Evolutionary conservation across 1,140 invertebrate genomes (phyloP).

Genomic region (Bombus affinis): DNA sequence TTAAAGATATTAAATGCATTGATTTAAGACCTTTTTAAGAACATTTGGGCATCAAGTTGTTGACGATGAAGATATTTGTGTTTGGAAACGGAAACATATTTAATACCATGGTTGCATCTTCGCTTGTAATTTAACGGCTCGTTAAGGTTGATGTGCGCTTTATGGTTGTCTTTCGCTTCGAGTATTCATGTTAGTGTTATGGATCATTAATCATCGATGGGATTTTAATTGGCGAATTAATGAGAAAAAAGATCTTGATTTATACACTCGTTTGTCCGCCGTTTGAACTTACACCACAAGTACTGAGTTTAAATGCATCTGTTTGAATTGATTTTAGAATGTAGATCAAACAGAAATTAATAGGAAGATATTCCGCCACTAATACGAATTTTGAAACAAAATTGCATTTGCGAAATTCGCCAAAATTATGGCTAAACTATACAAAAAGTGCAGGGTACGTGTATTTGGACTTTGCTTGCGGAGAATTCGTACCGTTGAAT

Average conservation of each 20-base stretch:
- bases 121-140: background rate
- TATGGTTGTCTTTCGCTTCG: background rate
- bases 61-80: background rate
- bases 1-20: background rate
- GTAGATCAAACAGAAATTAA: background rate
- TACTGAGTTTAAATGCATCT: background rate
- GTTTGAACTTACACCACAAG: background rate
- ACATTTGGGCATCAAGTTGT: background rate
- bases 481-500: conserved; percentile 44
- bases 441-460: background rate
- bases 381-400: background rate
- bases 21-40: background rate
- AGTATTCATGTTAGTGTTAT: background rate
- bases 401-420: background rate
- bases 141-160: background rate
- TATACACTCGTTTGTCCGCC: background rate
- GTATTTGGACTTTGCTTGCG: background rate
- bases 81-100: background rate
- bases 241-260: background rate
- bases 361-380: no score
- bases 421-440: background rate
- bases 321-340: background rate
- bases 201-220: background rate
- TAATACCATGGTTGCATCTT: background rate
- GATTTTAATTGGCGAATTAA: background rate